phyloP scores from a whole-genome alignment of 1,140 invertebrate species.

The Drosophila willistoni region DNA sequence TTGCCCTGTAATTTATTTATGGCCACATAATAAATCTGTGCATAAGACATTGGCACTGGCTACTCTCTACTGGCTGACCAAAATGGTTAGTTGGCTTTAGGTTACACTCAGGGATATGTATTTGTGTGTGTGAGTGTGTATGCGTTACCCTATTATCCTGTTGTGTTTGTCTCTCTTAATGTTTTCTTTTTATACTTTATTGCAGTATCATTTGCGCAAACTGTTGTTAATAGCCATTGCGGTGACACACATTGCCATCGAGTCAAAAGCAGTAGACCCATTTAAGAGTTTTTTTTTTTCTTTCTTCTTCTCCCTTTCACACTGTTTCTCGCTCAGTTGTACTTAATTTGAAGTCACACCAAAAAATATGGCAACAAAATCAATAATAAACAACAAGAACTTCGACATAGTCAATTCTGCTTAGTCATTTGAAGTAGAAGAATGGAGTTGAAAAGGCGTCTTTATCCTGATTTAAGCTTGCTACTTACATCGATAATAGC shows the following conservation, averaged over 20 bases:
- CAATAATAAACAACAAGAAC: conserved; percentile 45
- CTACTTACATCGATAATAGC: conserved; percentile 49
- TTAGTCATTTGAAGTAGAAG: conserved; percentile 37
- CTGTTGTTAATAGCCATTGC: conserved; percentile 75
- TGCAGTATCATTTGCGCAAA: conserved; percentile 77
- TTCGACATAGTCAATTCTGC: conserved; percentile 44
- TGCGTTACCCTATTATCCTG: conserved; percentile 13
- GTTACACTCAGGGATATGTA: background rate
- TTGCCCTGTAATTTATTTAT: conserved; percentile 78
- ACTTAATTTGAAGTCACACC: conserved; percentile 46
- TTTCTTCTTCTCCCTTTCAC: too few species aligned
- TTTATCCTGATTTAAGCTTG: conserved; percentile 20
- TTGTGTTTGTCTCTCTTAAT: conserved; percentile 60
- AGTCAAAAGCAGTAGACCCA: background rate
- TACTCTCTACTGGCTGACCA: conserved; percentile 20
- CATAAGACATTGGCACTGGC: conserved; percentile 63
- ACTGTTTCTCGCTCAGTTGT: background rate
- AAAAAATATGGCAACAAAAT: conserved; percentile 38
- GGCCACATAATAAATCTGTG: conserved; percentile 79
- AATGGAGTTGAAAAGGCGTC: conserved; percentile 1
- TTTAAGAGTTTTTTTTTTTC: conserved; percentile 15
- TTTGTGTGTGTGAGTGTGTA: background rate
- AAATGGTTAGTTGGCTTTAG: conserved; percentile 13
- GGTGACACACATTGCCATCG: conserved; percentile 45
- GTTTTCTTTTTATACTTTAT: conserved; percentile 65